phyloP scores from a whole-genome alignment of 2,888 invertebrate species.

The Saturnia pavonia region DNA sequence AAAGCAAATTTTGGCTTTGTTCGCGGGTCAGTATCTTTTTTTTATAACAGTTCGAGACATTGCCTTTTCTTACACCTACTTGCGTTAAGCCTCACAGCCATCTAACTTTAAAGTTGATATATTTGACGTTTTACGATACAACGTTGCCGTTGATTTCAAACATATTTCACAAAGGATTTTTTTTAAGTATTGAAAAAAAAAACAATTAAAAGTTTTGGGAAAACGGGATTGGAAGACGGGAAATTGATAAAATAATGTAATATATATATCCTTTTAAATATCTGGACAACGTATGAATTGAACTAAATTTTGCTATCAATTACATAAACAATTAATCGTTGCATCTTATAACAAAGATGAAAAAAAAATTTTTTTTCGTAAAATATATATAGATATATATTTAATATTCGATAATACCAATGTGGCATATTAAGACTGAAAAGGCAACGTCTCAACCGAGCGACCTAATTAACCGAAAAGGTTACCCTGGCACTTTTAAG shows the following conservation, averaged over 20 bases:
- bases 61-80: constrained; percentile 35
- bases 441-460: constrained; percentile 55
- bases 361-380: too few species aligned
- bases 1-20: constrained; percentile 45
- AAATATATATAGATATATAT: too few species aligned
- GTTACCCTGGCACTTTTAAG: constrained; percentile 51
- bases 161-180: too few species aligned
- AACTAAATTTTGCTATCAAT: not conserved
- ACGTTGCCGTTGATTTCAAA: too few species aligned
- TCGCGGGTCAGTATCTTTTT: constrained; percentile 33
- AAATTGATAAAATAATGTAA: not conserved
- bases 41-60: constrained; percentile 43
- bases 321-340: not conserved
- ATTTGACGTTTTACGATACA: too few species aligned
- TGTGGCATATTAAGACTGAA: not conserved
- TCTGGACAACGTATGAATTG: not conserved
- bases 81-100: not conserved
- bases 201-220: not conserved
- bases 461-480: constrained; percentile 50
- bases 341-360: not conserved
- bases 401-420: not conserved
- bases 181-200: too few species aligned
- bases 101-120: not conserved
- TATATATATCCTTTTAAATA: not conserved
- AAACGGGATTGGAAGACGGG: not conserved